Conservation (phyloP, 2,888 invertebrate species). For the Dryococelus australis region DNA sequence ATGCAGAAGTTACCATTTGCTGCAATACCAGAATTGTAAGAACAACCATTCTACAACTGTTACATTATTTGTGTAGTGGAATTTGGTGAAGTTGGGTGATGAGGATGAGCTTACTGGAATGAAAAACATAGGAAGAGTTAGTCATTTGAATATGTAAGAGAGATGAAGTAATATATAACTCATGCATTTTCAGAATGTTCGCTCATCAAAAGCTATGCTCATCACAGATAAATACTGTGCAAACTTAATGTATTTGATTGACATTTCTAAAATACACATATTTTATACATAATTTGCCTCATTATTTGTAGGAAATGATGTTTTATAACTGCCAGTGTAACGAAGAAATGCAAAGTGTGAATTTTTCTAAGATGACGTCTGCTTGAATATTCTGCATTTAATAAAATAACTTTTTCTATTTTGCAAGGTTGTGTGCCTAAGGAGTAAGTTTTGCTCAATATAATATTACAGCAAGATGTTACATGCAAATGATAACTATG, state of each 20-base stretch:
- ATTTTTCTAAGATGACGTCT: neutral
- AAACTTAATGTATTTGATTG: neutral
- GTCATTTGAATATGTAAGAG: conserved; percentile 39
- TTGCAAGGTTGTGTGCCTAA: neutral
- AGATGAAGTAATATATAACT: neutral
- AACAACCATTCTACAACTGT: neutral
- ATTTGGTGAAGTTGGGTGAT: neutral
- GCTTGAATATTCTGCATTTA: neutral
- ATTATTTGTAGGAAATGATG: neutral
- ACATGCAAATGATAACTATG: neutral
- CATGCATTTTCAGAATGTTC: conserved; percentile 11
- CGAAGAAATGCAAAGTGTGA: conserved; percentile 3
- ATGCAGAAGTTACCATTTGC: neutral
- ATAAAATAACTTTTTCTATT: neutral
- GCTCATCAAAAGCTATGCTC: neutral
- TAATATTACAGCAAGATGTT: neutral
- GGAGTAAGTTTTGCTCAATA: neutral
- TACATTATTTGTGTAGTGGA: neutral
- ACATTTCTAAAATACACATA: conserved; percentile 23
- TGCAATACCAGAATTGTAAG: neutral
- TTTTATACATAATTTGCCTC: conserved; percentile 25
- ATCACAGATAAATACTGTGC: neutral
- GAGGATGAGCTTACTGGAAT: conserved; percentile 21
- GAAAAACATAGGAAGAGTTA: conserved; percentile 30
- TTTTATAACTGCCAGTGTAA: conserved; percentile 23